These are phyloP conservation scores for Pangasius macronema DNA, from an alignment of 2,797 vertebrate genomes.

Conservation along the genomic window DNA sequence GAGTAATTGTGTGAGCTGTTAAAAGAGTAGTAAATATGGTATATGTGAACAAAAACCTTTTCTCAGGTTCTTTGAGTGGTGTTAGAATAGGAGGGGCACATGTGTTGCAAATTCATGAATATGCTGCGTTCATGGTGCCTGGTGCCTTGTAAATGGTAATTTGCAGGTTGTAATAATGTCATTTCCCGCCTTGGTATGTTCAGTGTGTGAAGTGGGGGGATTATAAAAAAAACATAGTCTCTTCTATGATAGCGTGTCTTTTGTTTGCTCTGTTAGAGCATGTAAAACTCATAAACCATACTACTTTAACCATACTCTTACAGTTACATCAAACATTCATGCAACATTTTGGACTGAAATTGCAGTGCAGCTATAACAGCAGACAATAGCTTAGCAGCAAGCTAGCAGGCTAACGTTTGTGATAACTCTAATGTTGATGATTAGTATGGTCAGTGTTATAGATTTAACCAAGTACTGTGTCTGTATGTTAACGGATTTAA, in stretches of 20 bases:
- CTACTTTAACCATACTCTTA: neutral
- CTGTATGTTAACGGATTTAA: neutral
- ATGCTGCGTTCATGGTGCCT: neutral
- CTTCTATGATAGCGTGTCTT: neutral
- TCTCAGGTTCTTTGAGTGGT: neutral
- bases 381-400: neutral
- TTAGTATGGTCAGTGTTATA: neutral
- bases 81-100: neutral
- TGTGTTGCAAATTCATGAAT: neutral
- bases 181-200: neutral
- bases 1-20: slow-evolving; percentile 2
- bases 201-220: neutral
- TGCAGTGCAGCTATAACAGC: neutral
- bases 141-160: neutral
- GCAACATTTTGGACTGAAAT: neutral
- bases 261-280: neutral
- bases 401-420: neutral
- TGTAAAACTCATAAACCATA: neutral
- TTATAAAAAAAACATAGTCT: neutral
- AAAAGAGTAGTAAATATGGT: neutral
- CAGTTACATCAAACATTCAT: neutral
- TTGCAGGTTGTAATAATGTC: neutral
- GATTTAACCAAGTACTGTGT: neutral
- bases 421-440: neutral
- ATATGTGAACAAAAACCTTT: neutral